These are phyloP conservation scores for Cisticola juncidis DNA, from an alignment of 2,113 vertebrate genomes.

Conservation along the genomic window DNA sequence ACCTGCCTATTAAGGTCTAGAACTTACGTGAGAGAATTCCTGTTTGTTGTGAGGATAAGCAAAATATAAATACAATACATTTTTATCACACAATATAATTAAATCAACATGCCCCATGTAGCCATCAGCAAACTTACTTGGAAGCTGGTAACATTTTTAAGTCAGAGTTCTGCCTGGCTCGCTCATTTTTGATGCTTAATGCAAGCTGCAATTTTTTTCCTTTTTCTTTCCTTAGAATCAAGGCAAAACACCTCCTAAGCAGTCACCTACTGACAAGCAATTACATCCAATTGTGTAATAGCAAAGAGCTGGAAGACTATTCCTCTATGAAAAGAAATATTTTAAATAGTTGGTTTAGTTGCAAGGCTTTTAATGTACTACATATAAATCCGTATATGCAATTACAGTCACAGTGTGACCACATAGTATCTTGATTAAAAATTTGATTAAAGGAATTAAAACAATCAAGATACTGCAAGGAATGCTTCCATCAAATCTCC, in stretches of 20 bases:
- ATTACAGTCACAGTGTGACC: neutral
- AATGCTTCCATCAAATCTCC: neutral
- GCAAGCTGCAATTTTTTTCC: neutral
- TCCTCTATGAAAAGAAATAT: neutral
- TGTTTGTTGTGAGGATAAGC: neutral
- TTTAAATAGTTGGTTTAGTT: neutral
- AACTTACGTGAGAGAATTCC: neutral
- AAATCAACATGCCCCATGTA: neutral
- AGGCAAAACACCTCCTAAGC: neutral
- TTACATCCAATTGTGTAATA: neutral
- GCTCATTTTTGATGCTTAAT: neutral
- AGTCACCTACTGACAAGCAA: conserved; percentile 15
- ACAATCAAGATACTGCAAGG: neutral
- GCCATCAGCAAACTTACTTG: neutral
- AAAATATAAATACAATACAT: neutral
- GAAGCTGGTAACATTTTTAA: neutral
- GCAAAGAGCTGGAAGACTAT: neutral
- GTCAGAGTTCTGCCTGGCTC: neutral
- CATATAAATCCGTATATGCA: neutral
- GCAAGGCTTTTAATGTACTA: neutral
- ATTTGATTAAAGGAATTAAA: conserved; percentile 8
- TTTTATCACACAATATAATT: neutral
- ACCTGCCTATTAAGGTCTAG: neutral
- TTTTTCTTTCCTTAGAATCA: neutral
- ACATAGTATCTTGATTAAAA: neutral